A percentile compares a stretch with the other conserved stretches of the same genome.
phyloP scores from a whole-genome alignment of 2,797 vertebrate genomes.

The Hipposideros larvatus region DNA sequence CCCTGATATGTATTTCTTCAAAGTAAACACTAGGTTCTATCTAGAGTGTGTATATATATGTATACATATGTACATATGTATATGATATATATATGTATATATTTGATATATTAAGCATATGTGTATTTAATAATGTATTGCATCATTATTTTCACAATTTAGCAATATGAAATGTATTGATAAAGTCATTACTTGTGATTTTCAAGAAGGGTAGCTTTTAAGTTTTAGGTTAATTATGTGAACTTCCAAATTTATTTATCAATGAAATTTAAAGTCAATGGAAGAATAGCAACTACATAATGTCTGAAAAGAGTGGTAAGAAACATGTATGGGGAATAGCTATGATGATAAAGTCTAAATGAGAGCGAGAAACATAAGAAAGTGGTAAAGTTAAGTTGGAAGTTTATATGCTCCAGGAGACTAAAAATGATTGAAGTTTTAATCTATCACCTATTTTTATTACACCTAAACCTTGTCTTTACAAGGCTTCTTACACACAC shows the following conservation, averaged over 20 bases:
- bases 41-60: background rate
- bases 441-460: background rate
- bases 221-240: background rate
- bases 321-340: background rate
- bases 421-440: background rate
- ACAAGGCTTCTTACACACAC: background rate
- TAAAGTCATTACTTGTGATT: background rate
- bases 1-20: background rate
- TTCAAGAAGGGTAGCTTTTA: background rate
- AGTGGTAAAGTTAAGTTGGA: background rate
- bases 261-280: slow-evolving; percentile 5
- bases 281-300: background rate
- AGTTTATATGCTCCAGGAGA: background rate
- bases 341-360: background rate
- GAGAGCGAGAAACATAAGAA: background rate
- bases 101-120: background rate
- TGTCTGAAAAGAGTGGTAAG: background rate
- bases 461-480: background rate
- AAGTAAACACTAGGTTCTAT: background rate
- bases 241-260: slow-evolving; percentile 29
- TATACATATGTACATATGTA: background rate
- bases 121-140: background rate
- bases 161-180: background rate
- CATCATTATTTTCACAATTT: background rate
- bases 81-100: background rate